These are phyloP conservation scores for Lithophane semibrunnea DNA, from an alignment of 2,888 invertebrate species.

Conservation along the genomic window DNA sequence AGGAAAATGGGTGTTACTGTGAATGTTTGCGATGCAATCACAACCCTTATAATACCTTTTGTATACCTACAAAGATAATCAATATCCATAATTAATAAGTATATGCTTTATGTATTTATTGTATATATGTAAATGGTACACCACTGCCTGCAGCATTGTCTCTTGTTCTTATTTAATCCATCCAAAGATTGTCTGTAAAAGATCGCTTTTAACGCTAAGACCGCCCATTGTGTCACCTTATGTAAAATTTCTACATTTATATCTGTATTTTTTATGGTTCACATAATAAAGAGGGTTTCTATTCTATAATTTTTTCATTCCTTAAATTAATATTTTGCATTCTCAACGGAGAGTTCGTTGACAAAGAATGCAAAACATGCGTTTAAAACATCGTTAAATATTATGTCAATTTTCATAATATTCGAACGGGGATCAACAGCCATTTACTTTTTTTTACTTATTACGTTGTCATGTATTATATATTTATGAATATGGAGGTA, in stretches of 20 bases:
- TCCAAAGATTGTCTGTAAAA: too few relatives aligned
- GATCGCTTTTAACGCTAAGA: too few relatives aligned
- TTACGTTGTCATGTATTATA: too few relatives aligned
- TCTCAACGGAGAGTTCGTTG: background rate
- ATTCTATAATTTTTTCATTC: background rate
- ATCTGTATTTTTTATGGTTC: too few relatives aligned
- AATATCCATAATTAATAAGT: background rate
- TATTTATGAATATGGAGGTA: background rate
- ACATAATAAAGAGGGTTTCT: too few relatives aligned
- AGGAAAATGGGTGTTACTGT: too few relatives aligned
- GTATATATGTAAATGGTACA: too few relatives aligned
- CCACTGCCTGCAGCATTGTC: too few relatives aligned
- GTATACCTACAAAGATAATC: background rate
- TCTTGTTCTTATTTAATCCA: too few relatives aligned
- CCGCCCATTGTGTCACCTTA: too few relatives aligned
- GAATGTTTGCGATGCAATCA: background rate
- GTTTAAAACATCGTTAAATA: background rate
- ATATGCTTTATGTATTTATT: too few relatives aligned
- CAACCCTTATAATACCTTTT: background rate
- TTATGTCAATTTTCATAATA: background rate
- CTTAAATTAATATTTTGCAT: background rate
- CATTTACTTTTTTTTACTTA: background rate
- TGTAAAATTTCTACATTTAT: too few relatives aligned
- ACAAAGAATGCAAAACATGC: background rate
- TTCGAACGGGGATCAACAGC: background rate